These are phyloP conservation scores for Cossypha dichroa DNA, from an alignment of 2,797 vertebrate genomes.

Conservation along the genomic window DNA sequence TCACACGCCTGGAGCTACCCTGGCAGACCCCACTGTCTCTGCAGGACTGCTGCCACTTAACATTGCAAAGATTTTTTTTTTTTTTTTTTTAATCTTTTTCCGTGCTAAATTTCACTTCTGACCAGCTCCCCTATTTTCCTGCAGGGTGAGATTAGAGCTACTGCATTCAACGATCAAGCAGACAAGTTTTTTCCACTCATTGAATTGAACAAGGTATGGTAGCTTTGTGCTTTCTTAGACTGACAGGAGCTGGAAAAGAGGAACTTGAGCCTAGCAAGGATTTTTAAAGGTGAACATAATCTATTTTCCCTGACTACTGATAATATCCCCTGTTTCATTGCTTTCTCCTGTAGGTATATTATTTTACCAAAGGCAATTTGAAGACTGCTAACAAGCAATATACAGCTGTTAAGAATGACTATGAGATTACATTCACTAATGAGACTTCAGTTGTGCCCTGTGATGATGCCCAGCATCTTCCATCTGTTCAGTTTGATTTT, in stretches of 20 bases:
- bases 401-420: constrained; percentile 84
- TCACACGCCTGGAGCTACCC: background rate
- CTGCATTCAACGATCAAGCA: constrained; percentile 95
- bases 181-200: constrained; percentile 93
- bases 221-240: background rate
- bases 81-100: background rate
- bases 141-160: constrained; percentile 95
- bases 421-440: constrained; percentile 89
- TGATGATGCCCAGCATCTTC: constrained; percentile 88
- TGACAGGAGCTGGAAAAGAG: background rate
- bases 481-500: constrained; percentile 92
- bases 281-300: constrained; percentile 17
- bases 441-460: constrained; percentile 91
- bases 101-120: constrained; percentile 5
- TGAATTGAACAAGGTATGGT: constrained; percentile 91
- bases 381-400: constrained; percentile 99
- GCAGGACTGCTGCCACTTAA: constrained; percentile 12
- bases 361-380: constrained; percentile 90
- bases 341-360: constrained; percentile 88
- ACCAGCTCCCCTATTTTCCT: constrained; percentile 25
- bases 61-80: background rate
- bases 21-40: background rate
- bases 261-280: background rate
- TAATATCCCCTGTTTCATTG: background rate
- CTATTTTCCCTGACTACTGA: background rate